phyloP scores from a whole-genome alignment of 2,888 invertebrate species.

The Apodemia duryi region DNA sequence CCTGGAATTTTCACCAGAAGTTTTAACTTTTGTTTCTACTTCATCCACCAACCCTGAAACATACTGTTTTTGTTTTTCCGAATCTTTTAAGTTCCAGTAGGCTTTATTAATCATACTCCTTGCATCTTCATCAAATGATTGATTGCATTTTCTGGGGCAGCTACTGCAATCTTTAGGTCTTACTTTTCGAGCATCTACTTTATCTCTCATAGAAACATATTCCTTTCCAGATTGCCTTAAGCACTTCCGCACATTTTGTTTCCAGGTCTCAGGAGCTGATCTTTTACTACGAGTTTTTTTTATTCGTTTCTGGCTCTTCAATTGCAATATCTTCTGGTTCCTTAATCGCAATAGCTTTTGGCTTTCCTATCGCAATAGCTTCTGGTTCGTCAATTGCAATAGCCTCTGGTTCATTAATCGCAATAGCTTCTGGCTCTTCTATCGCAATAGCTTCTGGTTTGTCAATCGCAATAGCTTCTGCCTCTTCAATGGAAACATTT shows the following conservation, averaged over 20 bases:
- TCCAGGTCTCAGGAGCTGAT: slow-evolving; percentile 4
- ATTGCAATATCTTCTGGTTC: background rate
- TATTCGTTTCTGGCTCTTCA: background rate
- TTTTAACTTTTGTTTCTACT: slow-evolving; percentile 4
- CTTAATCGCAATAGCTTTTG: background rate
- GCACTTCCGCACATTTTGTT: slow-evolving; percentile 4
- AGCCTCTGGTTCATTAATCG: background rate
- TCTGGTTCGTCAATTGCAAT: background rate
- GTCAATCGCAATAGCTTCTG: too few relatives aligned
- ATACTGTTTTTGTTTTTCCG: slow-evolving; percentile 4
- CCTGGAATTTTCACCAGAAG: slow-evolving; percentile 4
- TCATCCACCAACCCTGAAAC: slow-evolving; percentile 4
- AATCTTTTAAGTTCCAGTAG: slow-evolving; percentile 2
- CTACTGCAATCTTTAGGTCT: slow-evolving; percentile 4
- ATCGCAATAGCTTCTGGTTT: background rate
- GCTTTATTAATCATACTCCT: slow-evolving; percentile 2
- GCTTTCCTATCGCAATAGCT: background rate
- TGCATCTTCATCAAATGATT: slow-evolving; percentile 4
- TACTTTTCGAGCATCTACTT: slow-evolving; percentile 4
- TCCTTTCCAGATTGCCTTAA: slow-evolving; percentile 2
- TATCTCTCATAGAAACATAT: slow-evolving; percentile 4
- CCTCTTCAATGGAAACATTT: slow-evolving; percentile 1
- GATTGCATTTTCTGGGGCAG: slow-evolving; percentile 2
- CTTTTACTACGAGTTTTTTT: slow-evolving; percentile 4
- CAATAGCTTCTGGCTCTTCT: background rate